Base-by-base conservation (phyloP, 2,888 invertebrate species). In the Eurytoma adleriae region DNA sequence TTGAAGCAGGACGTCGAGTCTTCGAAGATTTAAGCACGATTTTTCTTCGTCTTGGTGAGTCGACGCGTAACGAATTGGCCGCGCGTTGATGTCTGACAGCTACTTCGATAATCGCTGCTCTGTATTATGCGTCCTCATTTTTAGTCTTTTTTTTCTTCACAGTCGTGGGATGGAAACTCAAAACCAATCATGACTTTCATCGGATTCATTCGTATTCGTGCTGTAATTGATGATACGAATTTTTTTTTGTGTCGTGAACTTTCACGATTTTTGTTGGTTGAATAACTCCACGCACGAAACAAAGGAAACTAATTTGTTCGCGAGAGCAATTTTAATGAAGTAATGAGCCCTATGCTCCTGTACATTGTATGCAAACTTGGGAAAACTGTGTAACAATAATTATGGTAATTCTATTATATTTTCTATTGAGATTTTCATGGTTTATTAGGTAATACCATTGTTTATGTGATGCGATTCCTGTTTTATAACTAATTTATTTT, bases 301-400 rank as follows among this genome's bases (percentile, higher is more conserved):
- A 27, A 61, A 24, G 27, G 27, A 20, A 40, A 13, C 40, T 64
- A n/a, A 64, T 40, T 64, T 64, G 30, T n/a, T 2, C n/a, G 64
- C 13, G 48, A 18, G 64, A 12, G 40, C 18, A 10, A 27, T 18
- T 3, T 7, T 18, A 18, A 64, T n/a, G n/a, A 64, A 48, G 48
- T 64, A 12, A 64, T 64, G 48, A 64, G 2, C 40, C 64, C 10
- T 13, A 24, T 24, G 61, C 20, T 69, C 13, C 50, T 27, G 10
- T 4, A 48, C 52, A 67, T 67, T 67, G 27, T 67, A 78, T 72
- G 73, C 66, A 73, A 50, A 54, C 73, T 54, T 66, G 57, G 24
- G 76, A 74, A 75, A 67, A 48, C 30, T 57, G 27, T 59, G 50
- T 57, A 64, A 52, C 40, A 62, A 61, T 76, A 69, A 76, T 61